phyloP scores from a whole-genome alignment of 2,888 invertebrate species.

The Operophtera brumata region DNA sequence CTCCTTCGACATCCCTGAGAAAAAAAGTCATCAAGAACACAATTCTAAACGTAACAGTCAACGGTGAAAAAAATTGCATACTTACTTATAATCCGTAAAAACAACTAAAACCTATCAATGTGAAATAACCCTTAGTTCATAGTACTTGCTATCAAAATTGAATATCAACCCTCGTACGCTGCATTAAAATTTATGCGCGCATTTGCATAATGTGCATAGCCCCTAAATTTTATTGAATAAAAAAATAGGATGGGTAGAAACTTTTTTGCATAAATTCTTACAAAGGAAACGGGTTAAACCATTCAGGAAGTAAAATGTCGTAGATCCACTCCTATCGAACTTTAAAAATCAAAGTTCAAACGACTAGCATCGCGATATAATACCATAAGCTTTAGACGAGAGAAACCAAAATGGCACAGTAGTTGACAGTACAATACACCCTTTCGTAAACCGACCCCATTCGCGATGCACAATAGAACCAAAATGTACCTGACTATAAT shows the following conservation, averaged over 20 bases:
- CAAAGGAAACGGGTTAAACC: conserved; percentile 80
- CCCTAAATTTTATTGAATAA: conserved; percentile 81
- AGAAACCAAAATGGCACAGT: conserved; percentile 47
- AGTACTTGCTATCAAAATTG: conserved; percentile 38
- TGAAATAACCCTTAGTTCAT: conserved; percentile 43
- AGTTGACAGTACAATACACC: conserved; percentile 41
- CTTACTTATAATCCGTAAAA: conserved; percentile 67
- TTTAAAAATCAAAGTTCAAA: conserved; percentile 53
- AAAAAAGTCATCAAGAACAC: conserved; percentile 69
- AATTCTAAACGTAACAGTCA: conserved; percentile 54
- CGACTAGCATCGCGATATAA: conserved; percentile 32
- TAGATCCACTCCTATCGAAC: conserved; percentile 59
- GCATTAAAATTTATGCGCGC: conserved; percentile 78
- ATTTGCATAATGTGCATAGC: conserved; percentile 82
- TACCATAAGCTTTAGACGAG: conserved; percentile 39
- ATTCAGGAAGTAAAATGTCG: conserved; percentile 77
- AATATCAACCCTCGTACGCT: conserved; percentile 43
- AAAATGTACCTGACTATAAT: conserved; percentile 82
- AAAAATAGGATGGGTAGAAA: conserved; percentile 81
- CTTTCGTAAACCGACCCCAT: conserved; percentile 50
- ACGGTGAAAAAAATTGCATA: conserved; percentile 68
- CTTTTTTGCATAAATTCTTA: conserved; percentile 81
- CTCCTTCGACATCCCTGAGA: conserved; percentile 66
- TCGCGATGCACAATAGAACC: conserved; percentile 70
- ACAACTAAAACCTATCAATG: conserved; percentile 39